These are phyloP conservation scores for Drosophila sucinea DNA, from an alignment of 1,140 invertebrate species.

Conservation along the genomic window DNA sequence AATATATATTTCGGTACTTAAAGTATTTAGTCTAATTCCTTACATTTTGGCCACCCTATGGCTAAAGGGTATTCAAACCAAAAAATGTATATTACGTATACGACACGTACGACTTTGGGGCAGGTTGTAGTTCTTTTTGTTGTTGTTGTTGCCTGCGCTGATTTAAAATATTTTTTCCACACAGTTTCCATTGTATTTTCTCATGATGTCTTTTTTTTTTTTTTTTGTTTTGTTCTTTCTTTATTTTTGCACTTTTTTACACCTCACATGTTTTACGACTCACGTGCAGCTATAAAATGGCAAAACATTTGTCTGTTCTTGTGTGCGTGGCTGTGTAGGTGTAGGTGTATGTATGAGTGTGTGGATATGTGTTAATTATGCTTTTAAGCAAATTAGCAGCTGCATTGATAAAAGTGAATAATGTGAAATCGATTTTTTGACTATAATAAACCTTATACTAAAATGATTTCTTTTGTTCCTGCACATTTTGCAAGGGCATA, in stretches of 20 bases:
- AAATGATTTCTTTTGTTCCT: conserved; percentile 6
- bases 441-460: conserved; percentile 57
- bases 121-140: conserved; percentile 23
- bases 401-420: conserved; percentile 67
- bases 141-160: conserved; percentile 46
- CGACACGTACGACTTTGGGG: conserved; percentile 28
- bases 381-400: conserved; percentile 79
- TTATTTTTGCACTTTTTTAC: conserved; percentile 53
- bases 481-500: neutral
- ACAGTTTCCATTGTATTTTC: neutral
- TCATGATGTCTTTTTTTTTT: neutral
- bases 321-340: conserved; percentile 20
- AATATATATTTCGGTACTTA: no score
- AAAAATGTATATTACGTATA: conserved; percentile 62
- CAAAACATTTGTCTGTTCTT: conserved; percentile 13
- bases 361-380: conserved; percentile 66
- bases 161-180: conserved; percentile 61
- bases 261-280: conserved; percentile 69
- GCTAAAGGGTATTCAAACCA: neutral
- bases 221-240: conserved; percentile 6
- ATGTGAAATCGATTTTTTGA: conserved; percentile 70
- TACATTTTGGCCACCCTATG: neutral
- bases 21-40: no score
- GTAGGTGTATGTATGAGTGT: conserved; percentile 16
- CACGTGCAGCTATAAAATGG: conserved; percentile 63